Base-by-base conservation (phyloP, 2,888 invertebrate genomes). In the Nephrotoma guestfalica region DNA sequence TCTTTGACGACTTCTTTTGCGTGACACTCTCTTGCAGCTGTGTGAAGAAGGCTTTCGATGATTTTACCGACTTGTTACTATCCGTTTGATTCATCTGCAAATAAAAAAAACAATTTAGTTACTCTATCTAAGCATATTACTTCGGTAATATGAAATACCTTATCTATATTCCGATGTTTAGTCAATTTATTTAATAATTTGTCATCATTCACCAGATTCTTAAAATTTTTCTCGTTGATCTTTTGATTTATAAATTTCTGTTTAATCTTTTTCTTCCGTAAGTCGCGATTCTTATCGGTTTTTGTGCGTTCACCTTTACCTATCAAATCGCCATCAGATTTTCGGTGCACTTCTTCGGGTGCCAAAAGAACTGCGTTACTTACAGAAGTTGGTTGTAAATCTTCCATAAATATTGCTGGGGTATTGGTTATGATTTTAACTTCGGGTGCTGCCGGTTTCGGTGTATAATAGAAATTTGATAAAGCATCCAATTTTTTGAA, bases 401-500 rank as follows among this genome's bases (percentile, higher is more conserved):
- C 99, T 91, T 99, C 99, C 94, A 98, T 96, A 43, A 93, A 94
- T 86, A 99, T 94, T 0, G 98, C 97, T 0, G 99, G 97, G 88
- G 97, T 93, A 90, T 99, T 99, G 87, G 95, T 96, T 5, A 99
- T 93, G 87, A 99, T 96, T 92, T 96, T 97, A 1, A 98, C 93
- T 89, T 99, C 99, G 0, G 98, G 96, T 87, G 94, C 94, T 0
- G 95, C 94, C 87, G 94, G 94, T 92, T 95, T 97, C 0, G 99
- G 99, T 84, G 98, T 98, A 89, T 96, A 99, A 91, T 98, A 97
- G 91, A 96, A 98, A 91, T 99, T 98, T 0, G 96, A 96, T 13
- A 99, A 92, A 0, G 98, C 97, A 92, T 99, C 98, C 71, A 99
- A 92, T 91, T 98, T 96, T 0, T 93, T 90, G 89, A 99, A 98